phyloP scores from a whole-genome alignment of 2,113 vertebrate genomes.

The Microcebus murinus region DNA sequence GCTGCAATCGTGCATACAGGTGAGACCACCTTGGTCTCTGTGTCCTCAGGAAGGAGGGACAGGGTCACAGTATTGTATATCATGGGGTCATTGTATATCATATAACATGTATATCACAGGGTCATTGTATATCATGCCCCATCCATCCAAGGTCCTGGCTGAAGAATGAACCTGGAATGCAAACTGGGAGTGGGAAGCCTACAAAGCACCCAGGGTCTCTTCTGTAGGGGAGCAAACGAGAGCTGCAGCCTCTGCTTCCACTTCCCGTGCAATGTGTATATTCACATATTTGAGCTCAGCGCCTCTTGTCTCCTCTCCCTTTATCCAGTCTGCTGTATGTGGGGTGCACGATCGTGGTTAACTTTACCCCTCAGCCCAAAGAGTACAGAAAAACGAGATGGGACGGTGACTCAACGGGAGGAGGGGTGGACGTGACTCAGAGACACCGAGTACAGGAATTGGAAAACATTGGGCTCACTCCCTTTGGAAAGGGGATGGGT shows the following conservation, averaged over 20 bases:
- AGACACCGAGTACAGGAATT: not conserved
- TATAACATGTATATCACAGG: too few species aligned
- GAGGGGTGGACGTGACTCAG: not conserved
- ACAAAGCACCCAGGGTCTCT: not conserved
- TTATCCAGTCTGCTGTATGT: not conserved
- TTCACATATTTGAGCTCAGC: not conserved
- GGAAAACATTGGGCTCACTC: not conserved
- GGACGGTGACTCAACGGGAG: not conserved
- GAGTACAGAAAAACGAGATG: not conserved
- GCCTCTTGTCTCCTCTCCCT: not conserved
- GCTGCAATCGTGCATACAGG: not conserved
- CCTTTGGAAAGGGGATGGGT: not conserved
- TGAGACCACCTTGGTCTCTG: not conserved
- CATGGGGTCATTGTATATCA: too few species aligned
- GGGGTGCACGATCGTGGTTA: not conserved
- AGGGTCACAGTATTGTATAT: not conserved
- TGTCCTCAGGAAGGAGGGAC: not conserved
- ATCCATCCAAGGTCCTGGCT: too few species aligned
- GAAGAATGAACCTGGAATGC: not conserved
- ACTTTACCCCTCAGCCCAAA: not conserved
- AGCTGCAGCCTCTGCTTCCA: not conserved
- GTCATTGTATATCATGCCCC: too few species aligned
- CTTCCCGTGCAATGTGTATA: not conserved
- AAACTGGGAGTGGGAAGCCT: not conserved
- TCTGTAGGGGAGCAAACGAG: not conserved